Evolutionary conservation across 1,140 invertebrate genomes (phyloP), one percentile per base, ranked within the genome.

Genomic region (Anoplophora glabripennis): DNA sequence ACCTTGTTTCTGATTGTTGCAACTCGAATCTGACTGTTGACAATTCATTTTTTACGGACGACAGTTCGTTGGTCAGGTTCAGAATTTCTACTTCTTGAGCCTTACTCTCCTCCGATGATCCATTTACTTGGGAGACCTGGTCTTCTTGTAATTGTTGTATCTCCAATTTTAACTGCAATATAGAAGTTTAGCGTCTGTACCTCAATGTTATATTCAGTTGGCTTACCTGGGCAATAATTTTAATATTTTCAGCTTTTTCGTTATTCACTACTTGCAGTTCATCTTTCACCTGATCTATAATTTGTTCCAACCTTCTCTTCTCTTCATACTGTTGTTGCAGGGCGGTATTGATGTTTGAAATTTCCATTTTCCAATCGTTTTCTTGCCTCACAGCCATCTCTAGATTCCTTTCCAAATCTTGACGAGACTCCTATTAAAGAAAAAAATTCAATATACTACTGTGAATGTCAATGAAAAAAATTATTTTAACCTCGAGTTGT

Each of bases 401-500:
- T 83, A 62, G 83, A 68, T 53, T 85, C 81, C 8, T 69, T 71
- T 61, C 76, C 76, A 7, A 72, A 71, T 54, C 52, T 28, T 44
- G 52, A 33, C 10, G 17, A n/a, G 52, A 54, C 54, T 72, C 68
- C 68, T 73, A 48, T 28, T 62, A 56, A n/a, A 28, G 54, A 17
- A 34, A 11, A 4, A 35, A 7, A 18, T 28, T 18, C 4, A 21
- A 53, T 11, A 8, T 10, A 21, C 17, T 28, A 17, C n/a, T 18
- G 7, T 9, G 18, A 15, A 8, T 33, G 34, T 42, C n/a, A n/a
- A n/a, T n/a, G n/a, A n/a, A n/a, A 12, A 11, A 52, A 36, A 42
- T 18, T 35, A 47, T 36, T 57, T 61, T 63, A 57, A 84, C 83
- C 76, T 85, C 83, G 36, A 84, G 76, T 72, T 85, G 82, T 56